Evolutionary conservation across 2,797 vertebrate genomes (phyloP), one percentile per base, ranked within the genome.

Genomic region (Hydrophis major): DNA sequence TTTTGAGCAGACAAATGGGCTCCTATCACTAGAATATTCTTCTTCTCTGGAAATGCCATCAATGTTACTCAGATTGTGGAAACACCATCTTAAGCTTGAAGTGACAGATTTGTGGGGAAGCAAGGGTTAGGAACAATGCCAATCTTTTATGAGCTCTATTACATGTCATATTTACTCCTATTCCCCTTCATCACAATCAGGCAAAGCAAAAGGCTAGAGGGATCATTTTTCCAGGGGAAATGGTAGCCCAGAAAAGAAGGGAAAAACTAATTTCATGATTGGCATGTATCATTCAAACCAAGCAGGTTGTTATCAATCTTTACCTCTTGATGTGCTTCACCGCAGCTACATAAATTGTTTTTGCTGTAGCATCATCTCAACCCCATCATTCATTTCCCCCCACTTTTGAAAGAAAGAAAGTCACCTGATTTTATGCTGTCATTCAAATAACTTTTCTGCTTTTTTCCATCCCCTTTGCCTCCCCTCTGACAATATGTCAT

Each of bases 31-130:
- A 57, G 18, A 50, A 13, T 32, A 57, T 10, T 16, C 32, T 18
- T 37, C 42, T 57, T 90, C 42, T 61, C 83, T 69, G 61, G 32
- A 18, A 90, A 63, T 32, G 32, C 32, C n/a, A 63, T 28, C 37
- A 74, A 87, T 90, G 83, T 60, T 87, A 50, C 87, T 55, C 61
- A 74, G 83, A 56, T 74, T 37, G 60, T 74, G 61, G 89, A 86
- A 93, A 88, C 13, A 18, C 60, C 27, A 11, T 88, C 53, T 50
- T 59, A 59, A 86, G 32, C 74, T 89, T 55, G 55, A 74, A 90
- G 86, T 88, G 83, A 93, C 92, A 90, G 53, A 87, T 88, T 88
- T 20, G 69, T 86, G 37, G 86, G 86, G 61, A 93, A 93, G 61
- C 55, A 87, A 90, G 69, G 53, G 37, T 86, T 87, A 60, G 90